Evolutionary conservation across 2,888 invertebrate genomes (phyloP), one percentile per base, ranked within the genome.

Genomic region (Monopis laevigella): DNA sequence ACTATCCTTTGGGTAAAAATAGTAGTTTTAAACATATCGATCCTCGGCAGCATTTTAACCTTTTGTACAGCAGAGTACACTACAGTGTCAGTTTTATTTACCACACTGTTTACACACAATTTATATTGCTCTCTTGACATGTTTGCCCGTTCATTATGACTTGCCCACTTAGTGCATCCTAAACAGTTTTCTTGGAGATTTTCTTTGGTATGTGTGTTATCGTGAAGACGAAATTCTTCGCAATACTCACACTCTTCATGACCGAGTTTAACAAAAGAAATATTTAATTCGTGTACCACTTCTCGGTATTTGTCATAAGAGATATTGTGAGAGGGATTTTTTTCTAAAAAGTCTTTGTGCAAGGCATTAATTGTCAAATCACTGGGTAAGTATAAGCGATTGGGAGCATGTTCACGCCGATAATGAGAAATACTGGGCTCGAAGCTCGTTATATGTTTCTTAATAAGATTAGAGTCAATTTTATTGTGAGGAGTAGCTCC

Each of bases 161-260:
- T 40, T 36, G 16, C 29, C 43, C 40, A 43, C 30, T 43, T 44
- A 18, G 40, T 44, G 43, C 43, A 44, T 21, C 29, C 41, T 41
- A 32, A 19, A 44, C 41, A 44, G 41, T 44, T 32, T 44, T 41
- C 41, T 34, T 10, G 12, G 8, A 10, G 7, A 13, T 12, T 34
- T 10, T 44, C 40, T 45, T 45, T 45, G 41, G 41, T 41, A 39
- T 45, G 45, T n/a, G n/a, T n/a, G n/a, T n/a, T n/a, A 43, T 41
- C 41, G 39, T 44, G 46, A 32, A 44, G 38, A 35, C 32, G 38
- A 38, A 43, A 46, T 28, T 40, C 40, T 42, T 45, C 46, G 43
- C 46, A 46, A 17, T 39, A 24, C 40, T 46, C 46, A 40, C 44
- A 44, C 40, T 46, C 46, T 45, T 46, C 46, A 40, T 46, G 36